These are phyloP conservation scores for Peromyscus maniculatus DNA, from an alignment of 2,113 vertebrate genomes.

Conservation along the genomic window DNA sequence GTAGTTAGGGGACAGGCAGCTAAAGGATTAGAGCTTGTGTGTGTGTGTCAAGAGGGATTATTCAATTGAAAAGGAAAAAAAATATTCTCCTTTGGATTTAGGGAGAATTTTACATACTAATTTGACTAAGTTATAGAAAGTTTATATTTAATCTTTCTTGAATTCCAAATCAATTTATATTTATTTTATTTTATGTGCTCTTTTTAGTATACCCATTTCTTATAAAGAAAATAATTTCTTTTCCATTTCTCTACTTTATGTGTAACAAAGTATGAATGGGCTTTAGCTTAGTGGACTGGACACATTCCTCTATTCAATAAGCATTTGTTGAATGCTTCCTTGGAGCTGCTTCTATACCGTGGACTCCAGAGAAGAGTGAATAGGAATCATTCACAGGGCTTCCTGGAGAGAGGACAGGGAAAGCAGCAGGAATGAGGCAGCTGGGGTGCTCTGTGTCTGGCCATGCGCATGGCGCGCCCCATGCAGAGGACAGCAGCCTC, in stretches of 20 bases:
- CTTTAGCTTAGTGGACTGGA: neutral
- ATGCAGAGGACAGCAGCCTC: neutral
- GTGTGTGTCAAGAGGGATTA: neutral
- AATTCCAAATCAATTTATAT: neutral
- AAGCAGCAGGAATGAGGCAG: neutral
- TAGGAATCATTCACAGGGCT: neutral
- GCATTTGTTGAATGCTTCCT: neutral
- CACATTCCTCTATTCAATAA: neutral
- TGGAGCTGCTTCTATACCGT: neutral
- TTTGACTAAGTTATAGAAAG: neutral
- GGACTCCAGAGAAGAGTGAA: neutral
- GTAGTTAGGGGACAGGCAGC: accelerated
- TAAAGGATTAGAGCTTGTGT: neutral
- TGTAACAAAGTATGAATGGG: neutral
- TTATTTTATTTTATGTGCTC: neutral
- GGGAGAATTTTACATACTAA: neutral
- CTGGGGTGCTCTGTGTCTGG: neutral
- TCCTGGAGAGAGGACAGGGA: neutral
- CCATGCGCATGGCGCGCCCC: neutral
- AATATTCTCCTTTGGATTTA: neutral
- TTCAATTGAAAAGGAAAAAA: neutral
- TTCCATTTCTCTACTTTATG: neutral
- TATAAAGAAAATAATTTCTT: neutral
- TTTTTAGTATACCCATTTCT: neutral
- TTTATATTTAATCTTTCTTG: neutral